phyloP scores from a whole-genome alignment of 1,140 invertebrate species.

The Fopius arisanus region DNA sequence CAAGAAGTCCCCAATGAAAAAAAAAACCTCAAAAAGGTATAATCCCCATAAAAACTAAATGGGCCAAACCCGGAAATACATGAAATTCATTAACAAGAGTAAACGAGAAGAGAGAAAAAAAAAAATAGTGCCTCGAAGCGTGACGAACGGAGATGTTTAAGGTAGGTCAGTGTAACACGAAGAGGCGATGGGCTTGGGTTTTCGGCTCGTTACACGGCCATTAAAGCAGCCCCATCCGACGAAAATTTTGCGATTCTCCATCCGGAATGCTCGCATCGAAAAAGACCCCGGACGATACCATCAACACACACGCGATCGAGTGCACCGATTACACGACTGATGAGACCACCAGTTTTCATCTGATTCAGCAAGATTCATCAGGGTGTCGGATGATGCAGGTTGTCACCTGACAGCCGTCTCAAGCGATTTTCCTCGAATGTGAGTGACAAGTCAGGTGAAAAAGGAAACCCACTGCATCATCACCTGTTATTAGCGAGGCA shows the following conservation, averaged over 20 bases:
- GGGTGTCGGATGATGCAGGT: background rate
- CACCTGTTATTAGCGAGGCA: background rate
- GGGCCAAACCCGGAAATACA: background rate
- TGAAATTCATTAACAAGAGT: background rate
- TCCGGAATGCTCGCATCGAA: conserved; percentile 8
- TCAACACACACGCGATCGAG: conserved; percentile 54
- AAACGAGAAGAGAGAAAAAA: background rate
- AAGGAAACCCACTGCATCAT: background rate
- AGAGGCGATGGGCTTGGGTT: background rate
- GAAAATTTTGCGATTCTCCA: background rate
- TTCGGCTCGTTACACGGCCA: conserved; percentile 22
- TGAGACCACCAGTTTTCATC: conserved; percentile 21
- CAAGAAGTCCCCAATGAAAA: background rate
- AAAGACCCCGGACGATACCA: too few species aligned
- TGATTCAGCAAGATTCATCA: background rate
- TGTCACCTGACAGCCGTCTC: background rate
- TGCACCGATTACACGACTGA: conserved; percentile 47
- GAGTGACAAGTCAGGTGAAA: background rate
- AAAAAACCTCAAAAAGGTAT: background rate
- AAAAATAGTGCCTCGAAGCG: background rate
- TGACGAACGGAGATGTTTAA: conserved; percentile 8
- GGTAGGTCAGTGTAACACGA: conserved; percentile 26
- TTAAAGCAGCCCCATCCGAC: conserved; percentile 2
- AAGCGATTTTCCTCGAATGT: too few species aligned
- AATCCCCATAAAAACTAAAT: background rate